Evolutionary conservation across 1,140 invertebrate species (phyloP).

Genomic region (Phymorhynchus buccinoides): DNA sequence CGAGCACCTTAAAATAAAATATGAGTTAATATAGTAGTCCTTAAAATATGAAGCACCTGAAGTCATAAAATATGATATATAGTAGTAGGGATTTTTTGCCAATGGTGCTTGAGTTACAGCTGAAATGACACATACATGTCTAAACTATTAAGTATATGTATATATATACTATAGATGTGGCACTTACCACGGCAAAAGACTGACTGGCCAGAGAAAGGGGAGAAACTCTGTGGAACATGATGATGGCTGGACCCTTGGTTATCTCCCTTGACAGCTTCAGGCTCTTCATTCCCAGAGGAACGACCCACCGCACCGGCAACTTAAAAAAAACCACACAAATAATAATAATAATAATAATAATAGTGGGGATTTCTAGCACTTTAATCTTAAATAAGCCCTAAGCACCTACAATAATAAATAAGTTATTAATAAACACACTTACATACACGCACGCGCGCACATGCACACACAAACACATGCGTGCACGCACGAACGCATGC

Average conservation of each 20-base stretch:
- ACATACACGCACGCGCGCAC: constrained; percentile 21
- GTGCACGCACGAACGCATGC: too few relatives aligned
- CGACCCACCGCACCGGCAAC: constrained; percentile 66
- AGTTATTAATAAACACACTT: background rate
- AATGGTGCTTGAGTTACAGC: too few relatives aligned
- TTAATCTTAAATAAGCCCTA: too few relatives aligned
- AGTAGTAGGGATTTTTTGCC: too few relatives aligned
- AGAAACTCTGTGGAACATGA: constrained; percentile 69
- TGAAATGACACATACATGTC: too few relatives aligned
- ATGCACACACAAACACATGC: constrained; percentile 11
- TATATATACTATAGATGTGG: background rate
- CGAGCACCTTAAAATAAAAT: too few relatives aligned
- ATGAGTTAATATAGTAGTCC: too few relatives aligned
- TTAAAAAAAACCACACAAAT: constrained; percentile 49
- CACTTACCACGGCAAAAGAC: constrained; percentile 65
- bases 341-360: too few relatives aligned
- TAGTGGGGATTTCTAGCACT: too few relatives aligned
- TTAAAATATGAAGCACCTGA: too few relatives aligned
- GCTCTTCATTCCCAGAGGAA: constrained; percentile 69
- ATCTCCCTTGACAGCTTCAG: constrained; percentile 62
- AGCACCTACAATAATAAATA: background rate
- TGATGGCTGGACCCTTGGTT: constrained; percentile 60
- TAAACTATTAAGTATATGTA: too few relatives aligned
- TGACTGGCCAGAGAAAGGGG: constrained; percentile 60
- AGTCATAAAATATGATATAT: too few relatives aligned